Conservation (phyloP, 2,888 invertebrate genomes). For the Eumerus sabulonum region DNA sequence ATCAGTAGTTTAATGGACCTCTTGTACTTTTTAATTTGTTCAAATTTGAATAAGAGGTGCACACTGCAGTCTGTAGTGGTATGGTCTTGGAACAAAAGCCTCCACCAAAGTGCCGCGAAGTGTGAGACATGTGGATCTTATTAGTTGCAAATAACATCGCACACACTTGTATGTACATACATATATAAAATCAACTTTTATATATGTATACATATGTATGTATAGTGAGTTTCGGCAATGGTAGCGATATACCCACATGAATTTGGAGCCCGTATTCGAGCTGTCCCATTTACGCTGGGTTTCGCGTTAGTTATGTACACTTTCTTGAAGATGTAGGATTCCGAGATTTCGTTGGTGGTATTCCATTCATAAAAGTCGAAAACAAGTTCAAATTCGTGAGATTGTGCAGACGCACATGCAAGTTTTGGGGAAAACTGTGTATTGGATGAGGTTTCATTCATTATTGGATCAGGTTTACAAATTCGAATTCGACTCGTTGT, state of each 20-base stretch:
- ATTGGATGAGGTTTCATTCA: too few species aligned
- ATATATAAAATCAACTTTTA: too few species aligned
- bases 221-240: conserved; percentile 3
- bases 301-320: conserved; percentile 34
- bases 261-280: conserved; percentile 14
- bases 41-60: conserved; percentile 62
- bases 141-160: too few species aligned
- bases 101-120: conserved; percentile 36
- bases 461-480: not conserved
- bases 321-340: not conserved
- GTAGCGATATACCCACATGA: conserved; percentile 41
- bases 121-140: conserved; percentile 40
- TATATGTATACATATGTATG: conserved; percentile 23
- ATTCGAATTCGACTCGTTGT: too few species aligned
- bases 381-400: conserved; percentile 31
- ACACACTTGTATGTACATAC: conserved; percentile 20
- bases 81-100: conserved; percentile 50
- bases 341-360: not conserved
- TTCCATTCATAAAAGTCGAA: conserved; percentile 56
- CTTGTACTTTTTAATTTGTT: conserved; percentile 60
- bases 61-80: conserved; percentile 28
- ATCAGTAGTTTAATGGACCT: conserved; percentile 49
- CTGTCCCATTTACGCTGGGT: conserved; percentile 41
- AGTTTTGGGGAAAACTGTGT: too few species aligned
- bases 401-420: too few species aligned